Base-by-base conservation (phyloP, 2,888 invertebrate genomes). In the Cataglyphis albicans region DNA sequence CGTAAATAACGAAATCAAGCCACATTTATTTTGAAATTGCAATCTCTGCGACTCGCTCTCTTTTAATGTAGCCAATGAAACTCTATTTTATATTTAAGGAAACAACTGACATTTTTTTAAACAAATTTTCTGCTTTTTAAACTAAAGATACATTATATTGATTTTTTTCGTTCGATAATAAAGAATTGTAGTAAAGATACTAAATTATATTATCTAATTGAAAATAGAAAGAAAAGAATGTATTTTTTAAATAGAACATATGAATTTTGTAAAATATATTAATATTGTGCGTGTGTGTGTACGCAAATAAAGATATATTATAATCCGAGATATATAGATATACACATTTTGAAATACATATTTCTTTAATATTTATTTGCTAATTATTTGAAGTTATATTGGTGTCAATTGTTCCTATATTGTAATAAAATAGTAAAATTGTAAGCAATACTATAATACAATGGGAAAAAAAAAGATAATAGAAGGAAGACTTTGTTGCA, bases 371-470 rank as follows among this genome's bases (percentile, higher is more conserved):
- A 18, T 29, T 61, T 61, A 75, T 75, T 75, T 48, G 38, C 25
- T n/a, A 32, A 55, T 67, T 67, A 68, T n/a, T 76, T 57, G 55
- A 76, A 76, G 18, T 44, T 55, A 29, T 44, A 73, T 21, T 59
- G 59, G 38, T 67, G 73, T 73, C 73, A 73, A 21, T 80, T 80
- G 74, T 80, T 72, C 73, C 44, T 21, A 32, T 80, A 59, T 29
- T 41, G 32, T 73, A 44, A 72, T 73, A 44, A 80, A 12, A 38
- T 44, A 73, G 59, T 73, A 80, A 73, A 73, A 80, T 78, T 78
- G 57, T 78, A 41, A 57, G 72, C 29, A 32, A 44, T 57, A 78
- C 18, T 72, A 52, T 52, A 41, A 48, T 21, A 35, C 29, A 61
- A 21, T 18, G 21, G 44, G 38, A 72, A 7, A 72, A 7, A 7